Evolutionary conservation across 1,140 invertebrate species (phyloP).

Genomic region (Brachionus calyciflorus): DNA sequence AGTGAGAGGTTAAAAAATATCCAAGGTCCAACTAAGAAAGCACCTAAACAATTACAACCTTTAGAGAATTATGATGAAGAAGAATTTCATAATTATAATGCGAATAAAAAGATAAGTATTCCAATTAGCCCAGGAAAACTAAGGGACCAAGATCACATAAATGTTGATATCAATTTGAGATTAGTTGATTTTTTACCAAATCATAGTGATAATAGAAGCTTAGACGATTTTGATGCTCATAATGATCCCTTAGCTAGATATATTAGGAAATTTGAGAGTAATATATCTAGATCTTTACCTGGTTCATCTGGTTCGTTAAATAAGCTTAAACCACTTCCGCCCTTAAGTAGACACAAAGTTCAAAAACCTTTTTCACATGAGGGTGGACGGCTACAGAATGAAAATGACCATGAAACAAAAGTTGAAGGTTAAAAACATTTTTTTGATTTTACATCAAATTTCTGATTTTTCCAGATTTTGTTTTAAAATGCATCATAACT

Average conservation of each 20-base stretch:
- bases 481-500: too few relatives aligned
- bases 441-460: too few relatives aligned
- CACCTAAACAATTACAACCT: constrained; percentile 10
- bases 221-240: constrained; percentile 40
- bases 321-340: constrained; percentile 5
- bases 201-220: constrained; percentile 27
- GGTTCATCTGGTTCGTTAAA: constrained; percentile 33
- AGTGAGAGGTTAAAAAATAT: constrained; percentile 6
- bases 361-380: constrained; percentile 43
- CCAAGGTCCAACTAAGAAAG: constrained; percentile 1
- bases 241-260: constrained; percentile 39
- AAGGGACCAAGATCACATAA: constrained; percentile 34
- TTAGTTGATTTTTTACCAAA: constrained; percentile 24
- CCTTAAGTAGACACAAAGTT: neutral
- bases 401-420: constrained; percentile 34
- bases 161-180: constrained; percentile 39
- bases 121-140: neutral
- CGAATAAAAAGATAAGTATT: constrained; percentile 19
- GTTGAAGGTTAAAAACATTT: neutral
- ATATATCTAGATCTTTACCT: constrained; percentile 41
- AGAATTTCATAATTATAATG: constrained; percentile 13
- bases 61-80: constrained; percentile 6
- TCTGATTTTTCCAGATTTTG: too few relatives aligned
- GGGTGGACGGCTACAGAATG: constrained; percentile 1
- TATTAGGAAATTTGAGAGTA: constrained; percentile 27